Evolutionary conservation across 1,140 invertebrate genomes (phyloP).

Genomic region (Polypedilum pembai): DNA sequence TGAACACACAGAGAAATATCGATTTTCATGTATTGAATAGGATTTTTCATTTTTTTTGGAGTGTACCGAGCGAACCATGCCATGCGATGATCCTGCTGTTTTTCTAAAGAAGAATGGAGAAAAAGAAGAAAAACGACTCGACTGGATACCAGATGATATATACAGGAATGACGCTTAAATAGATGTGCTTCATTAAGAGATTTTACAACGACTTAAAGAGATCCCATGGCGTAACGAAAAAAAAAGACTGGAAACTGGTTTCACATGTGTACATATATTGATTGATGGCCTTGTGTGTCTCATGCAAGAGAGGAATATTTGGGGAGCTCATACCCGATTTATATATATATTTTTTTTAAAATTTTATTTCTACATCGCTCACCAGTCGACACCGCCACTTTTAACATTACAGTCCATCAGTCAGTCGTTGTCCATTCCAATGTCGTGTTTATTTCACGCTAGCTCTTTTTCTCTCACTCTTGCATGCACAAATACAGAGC

Average conservation of each 20-base stretch:
- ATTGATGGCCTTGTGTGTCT: conserved; percentile 23
- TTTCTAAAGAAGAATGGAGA: background rate
- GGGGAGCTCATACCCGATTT: background rate
- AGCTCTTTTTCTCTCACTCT: background rate
- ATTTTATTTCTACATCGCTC: background rate
- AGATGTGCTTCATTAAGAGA: conserved; percentile 19
- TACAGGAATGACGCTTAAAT: background rate
- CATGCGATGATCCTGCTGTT: conserved; percentile 14
- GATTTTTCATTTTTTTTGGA: conserved; percentile 4
- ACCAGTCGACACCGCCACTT: background rate
- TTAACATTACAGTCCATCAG: background rate
- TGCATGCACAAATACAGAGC: background rate
- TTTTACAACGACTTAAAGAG: conserved; percentile 1
- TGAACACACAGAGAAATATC: background rate
- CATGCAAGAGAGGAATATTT: conserved; percentile 1
- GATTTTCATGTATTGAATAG: conserved; percentile 26
- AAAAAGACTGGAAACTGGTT: background rate
- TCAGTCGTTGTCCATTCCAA: background rate
- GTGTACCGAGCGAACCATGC: background rate
- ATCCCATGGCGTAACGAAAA: conserved; percentile 23
- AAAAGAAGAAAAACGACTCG: conserved; percentile 15
- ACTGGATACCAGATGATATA: conserved; percentile 24
- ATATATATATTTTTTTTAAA: no score
- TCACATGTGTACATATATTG: conserved; percentile 19
- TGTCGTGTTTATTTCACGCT: conserved; percentile 16